Percentiles rank a stretch among this genome's conserved stretches.
These are phyloP conservation scores for Choloepus hoffmanni DNA, from an alignment of 2,113 vertebrate species.

Conservation along the genomic window DNA sequence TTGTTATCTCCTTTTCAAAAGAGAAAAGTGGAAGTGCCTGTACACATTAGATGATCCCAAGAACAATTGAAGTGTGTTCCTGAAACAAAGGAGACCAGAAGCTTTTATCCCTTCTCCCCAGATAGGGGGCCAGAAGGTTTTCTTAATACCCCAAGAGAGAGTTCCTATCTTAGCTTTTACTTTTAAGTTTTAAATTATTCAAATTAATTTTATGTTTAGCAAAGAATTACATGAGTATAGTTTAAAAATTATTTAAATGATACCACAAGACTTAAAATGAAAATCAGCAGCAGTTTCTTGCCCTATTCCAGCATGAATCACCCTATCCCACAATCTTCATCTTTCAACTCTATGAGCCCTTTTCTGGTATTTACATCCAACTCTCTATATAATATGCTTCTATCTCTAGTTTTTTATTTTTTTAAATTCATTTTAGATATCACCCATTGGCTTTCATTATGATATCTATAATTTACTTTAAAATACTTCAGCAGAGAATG, in stretches of 20 bases:
- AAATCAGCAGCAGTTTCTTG: not conserved
- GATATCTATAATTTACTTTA: not conserved
- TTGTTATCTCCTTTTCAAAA: constrained; percentile 62
- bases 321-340: not conserved
- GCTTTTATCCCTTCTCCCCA: constrained; percentile 54
- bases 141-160: constrained; percentile 15
- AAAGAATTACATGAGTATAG: constrained; percentile 54
- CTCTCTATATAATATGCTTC: not conserved
- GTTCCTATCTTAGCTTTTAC: constrained; percentile 11
- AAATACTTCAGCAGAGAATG: not conserved
- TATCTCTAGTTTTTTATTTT: not conserved
- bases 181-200: constrained; percentile 65
- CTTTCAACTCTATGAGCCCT: not conserved
- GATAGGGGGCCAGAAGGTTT: not conserved
- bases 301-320: no score
- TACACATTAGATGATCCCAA: constrained; percentile 32
- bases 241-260: constrained; percentile 35
- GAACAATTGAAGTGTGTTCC: constrained; percentile 43
- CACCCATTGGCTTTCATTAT: not conserved
- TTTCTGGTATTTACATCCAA: not conserved
- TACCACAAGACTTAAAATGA: constrained; percentile 11
- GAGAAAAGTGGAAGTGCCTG: constrained; percentile 40
- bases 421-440: not conserved
- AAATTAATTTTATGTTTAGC: constrained; percentile 59
- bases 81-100: constrained; percentile 2